These are phyloP conservation scores for Hippocampus kuda DNA, from an alignment of 2,797 vertebrate genomes.

Conservation along the genomic window DNA sequence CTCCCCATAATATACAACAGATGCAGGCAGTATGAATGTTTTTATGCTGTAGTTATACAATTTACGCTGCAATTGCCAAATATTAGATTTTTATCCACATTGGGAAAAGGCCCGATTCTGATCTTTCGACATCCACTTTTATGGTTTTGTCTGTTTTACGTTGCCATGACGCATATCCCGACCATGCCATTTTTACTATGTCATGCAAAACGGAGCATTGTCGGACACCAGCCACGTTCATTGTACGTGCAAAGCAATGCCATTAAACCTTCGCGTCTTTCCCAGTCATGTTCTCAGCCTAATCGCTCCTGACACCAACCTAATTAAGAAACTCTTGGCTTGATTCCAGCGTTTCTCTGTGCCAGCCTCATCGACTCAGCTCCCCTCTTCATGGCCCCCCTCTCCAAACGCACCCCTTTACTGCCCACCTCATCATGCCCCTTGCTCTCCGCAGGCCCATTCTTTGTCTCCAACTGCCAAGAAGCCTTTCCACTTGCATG, in stretches of 20 bases:
- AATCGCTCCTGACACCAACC: constrained; percentile 60
- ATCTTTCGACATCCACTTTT: background rate
- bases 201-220: background rate
- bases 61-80: background rate
- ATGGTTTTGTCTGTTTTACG: background rate
- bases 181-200: background rate
- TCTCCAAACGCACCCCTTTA: constrained; percentile 17
- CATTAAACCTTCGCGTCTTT: background rate
- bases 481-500: constrained; percentile 9
- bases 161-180: background rate
- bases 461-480: constrained; percentile 19
- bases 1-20: too few relatives aligned
- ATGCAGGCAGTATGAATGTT: too few relatives aligned
- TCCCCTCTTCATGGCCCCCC: constrained; percentile 32
- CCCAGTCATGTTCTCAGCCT: constrained; percentile 40
- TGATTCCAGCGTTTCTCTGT: constrained; percentile 41
- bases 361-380: constrained; percentile 29
- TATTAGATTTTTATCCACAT: background rate
- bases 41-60: too few relatives aligned
- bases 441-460: constrained; percentile 6
- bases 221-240: background rate
- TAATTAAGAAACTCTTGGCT: constrained; percentile 53
- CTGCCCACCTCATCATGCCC: constrained; percentile 12
- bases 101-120: background rate
- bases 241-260: constrained; percentile 1